Evolutionary conservation across 1,140 invertebrate genomes (phyloP).

Genomic region (Eciton burchellii): DNA sequence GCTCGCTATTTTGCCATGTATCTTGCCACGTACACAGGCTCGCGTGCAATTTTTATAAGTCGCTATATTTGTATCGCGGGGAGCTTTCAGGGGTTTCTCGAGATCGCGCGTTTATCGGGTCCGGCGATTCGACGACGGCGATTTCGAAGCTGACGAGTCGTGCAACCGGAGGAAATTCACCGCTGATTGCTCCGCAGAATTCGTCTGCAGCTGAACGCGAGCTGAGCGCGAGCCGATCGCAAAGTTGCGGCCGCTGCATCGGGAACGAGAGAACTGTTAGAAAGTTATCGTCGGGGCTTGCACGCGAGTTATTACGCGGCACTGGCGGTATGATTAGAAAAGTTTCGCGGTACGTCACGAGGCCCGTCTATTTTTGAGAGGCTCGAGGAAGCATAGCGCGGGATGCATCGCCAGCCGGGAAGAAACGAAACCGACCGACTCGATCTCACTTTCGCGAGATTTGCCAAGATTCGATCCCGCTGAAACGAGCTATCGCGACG

Average conservation of each 20-base stretch:
- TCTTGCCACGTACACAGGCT: neutral
- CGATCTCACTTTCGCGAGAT: no score
- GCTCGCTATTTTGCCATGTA: neutral
- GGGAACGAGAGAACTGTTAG: constrained; percentile 7
- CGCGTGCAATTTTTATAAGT: neutral
- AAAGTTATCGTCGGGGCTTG: constrained; percentile 8
- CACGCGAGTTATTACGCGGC: neutral
- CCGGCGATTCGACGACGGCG: neutral
- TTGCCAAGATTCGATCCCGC: no score
- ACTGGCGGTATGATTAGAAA: constrained; percentile 20
- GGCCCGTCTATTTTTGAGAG: neutral
- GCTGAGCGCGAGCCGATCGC: no score
- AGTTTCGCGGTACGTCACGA: neutral
- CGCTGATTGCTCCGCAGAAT: neutral
- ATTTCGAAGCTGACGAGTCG: no score
- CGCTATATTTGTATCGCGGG: neutral
- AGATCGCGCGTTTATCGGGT: neutral
- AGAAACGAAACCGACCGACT: no score
- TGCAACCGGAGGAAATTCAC: constrained; percentile 10
- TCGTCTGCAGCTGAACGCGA: neutral
- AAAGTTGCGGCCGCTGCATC: neutral
- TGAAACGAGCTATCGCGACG: no score
- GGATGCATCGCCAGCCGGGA: no score
- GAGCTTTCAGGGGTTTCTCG: neutral
- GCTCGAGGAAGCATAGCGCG: no score